Evolutionary conservation across 2,113 vertebrate species (phyloP).

Genomic region (Empidonax alnorum): DNA sequence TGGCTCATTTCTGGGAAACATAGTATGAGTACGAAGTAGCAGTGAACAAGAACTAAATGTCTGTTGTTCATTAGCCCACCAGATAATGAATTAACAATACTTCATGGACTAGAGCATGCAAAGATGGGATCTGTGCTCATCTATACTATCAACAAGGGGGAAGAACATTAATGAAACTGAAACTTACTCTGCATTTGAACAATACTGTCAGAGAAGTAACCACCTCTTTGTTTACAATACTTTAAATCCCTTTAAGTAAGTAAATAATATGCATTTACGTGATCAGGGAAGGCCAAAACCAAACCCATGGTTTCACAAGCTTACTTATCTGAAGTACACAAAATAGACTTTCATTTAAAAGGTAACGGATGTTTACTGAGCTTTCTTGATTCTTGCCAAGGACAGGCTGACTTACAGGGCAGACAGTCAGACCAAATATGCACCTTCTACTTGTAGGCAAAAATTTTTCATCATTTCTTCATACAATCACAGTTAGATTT

Average conservation of each 20-base stretch:
- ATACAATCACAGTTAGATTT: background rate
- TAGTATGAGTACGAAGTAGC: constrained; percentile 48
- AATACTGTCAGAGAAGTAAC: background rate
- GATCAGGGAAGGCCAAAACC: constrained; percentile 4
- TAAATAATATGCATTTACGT: background rate
- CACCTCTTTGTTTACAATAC: background rate
- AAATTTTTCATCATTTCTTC: background rate
- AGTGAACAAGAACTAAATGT: constrained; percentile 45
- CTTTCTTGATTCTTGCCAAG: background rate
- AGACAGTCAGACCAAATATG: background rate
- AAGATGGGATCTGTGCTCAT: background rate
- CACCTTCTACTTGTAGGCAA: background rate
- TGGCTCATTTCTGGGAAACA: constrained; percentile 55
- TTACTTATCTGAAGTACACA: constrained; percentile 25
- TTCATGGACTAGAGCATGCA: background rate
- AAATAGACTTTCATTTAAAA: constrained; percentile 53
- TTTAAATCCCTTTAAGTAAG: background rate
- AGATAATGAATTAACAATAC: constrained; percentile 68
- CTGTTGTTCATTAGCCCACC: constrained; percentile 62
- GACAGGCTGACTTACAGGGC: background rate
- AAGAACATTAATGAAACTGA: background rate
- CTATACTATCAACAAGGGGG: background rate
- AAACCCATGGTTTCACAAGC: constrained; percentile 31
- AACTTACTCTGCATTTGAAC: constrained; percentile 25
- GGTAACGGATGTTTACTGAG: background rate